Evolutionary conservation across 1,140 invertebrate genomes (phyloP).

Genomic region (Aphaenogaster floridana): DNA sequence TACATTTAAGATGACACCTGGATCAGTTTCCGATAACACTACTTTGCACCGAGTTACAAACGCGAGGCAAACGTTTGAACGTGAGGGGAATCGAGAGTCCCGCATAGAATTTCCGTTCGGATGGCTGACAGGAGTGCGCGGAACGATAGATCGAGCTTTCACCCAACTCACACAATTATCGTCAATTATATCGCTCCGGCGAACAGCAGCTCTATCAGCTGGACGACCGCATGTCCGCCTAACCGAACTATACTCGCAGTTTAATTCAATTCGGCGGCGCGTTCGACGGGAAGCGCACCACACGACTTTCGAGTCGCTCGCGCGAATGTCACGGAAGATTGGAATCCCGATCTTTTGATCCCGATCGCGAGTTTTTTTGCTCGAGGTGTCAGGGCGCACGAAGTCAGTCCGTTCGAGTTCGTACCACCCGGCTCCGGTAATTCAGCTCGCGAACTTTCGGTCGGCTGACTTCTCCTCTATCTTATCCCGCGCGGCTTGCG

Average conservation of each 20-base stretch:
- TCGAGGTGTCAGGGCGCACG: slow-evolving; percentile 6
- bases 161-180: slow-evolving; percentile 30
- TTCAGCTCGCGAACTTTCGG: not conserved
- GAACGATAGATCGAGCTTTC: slow-evolving; percentile 9
- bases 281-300: not conserved
- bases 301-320: not conserved
- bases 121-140: not conserved
- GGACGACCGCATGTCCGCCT: not conserved
- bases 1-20: not conserved
- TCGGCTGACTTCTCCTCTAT: not conserved
- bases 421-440: slow-evolving; percentile 22
- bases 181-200: slow-evolving; percentile 6
- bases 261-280: not conserved
- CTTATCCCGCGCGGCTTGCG: not conserved
- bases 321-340: not conserved
- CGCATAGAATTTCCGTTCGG: not conserved
- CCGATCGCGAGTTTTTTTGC: not conserved
- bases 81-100: not conserved
- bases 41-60: slow-evolving; percentile 5
- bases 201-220: not conserved
- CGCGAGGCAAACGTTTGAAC: not conserved
- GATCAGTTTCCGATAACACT: slow-evolving; percentile 7
- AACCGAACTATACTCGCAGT: not conserved
- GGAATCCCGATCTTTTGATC: not conserved
- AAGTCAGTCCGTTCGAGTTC: not conserved